Percentiles rank a stretch among this genome's conserved stretches.
Evolutionary conservation across 2,113 vertebrate species (phyloP).

Genomic region (Baryphthengus martii): DNA sequence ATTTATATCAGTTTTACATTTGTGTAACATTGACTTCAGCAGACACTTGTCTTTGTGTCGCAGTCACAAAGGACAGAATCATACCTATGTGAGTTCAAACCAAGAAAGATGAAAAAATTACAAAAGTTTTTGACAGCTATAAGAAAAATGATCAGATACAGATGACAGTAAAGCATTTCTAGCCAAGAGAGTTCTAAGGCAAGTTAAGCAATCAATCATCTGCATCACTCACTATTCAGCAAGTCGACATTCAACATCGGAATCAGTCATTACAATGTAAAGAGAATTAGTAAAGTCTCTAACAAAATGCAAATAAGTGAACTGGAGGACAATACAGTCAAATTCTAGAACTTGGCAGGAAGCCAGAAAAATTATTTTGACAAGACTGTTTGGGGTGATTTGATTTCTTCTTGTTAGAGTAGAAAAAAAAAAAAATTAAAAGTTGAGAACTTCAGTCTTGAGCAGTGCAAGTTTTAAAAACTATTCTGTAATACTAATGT

Average conservation of each 20-base stretch:
- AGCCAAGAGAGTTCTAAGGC: conserved; percentile 11
- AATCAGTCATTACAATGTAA: conserved; percentile 68
- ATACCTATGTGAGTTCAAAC: background rate
- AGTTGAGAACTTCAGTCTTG: background rate
- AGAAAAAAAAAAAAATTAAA: background rate
- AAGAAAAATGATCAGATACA: conserved; percentile 25
- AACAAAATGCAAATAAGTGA: conserved; percentile 66
- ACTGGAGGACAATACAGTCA: conserved; percentile 58
- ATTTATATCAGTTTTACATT: conserved; percentile 2
- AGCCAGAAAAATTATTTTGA: conserved; percentile 61
- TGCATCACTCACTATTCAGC: conserved; percentile 27
- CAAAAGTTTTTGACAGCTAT: conserved; percentile 30
- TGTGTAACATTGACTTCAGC: background rate
- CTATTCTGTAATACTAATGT: background rate
- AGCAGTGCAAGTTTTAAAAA: background rate
- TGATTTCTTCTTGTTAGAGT: background rate
- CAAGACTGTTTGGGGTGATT: conserved; percentile 21
- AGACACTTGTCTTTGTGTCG: background rate
- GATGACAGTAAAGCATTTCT: conserved; percentile 41
- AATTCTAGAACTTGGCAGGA: conserved; percentile 53
- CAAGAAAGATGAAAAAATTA: conserved; percentile 24
- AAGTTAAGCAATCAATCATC: conserved; percentile 39
- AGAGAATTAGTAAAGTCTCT: conserved; percentile 69
- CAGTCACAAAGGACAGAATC: conserved; percentile 19
- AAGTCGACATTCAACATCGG: conserved; percentile 52